Conservation (phyloP, 2,888 invertebrate species). For the Euplexia lucipara region DNA sequence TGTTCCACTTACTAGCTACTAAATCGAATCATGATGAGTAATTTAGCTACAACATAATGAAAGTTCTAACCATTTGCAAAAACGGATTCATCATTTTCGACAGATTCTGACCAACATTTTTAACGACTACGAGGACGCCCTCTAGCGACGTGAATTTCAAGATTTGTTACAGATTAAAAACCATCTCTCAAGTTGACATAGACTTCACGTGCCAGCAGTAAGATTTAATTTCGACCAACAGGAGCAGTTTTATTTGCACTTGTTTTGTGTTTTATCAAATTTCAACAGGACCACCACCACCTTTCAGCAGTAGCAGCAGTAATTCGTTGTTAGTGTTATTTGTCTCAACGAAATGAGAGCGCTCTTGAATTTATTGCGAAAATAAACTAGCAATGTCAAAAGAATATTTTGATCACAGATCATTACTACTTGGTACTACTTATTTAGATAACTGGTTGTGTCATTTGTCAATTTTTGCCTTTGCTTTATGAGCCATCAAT, state of each 20-base stretch:
- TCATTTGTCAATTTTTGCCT: no score
- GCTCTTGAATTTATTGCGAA: no score
- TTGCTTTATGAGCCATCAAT: no score
- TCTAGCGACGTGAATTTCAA: constrained; percentile 64
- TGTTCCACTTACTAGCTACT: constrained; percentile 80
- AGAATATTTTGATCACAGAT: no score
- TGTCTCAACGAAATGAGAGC: no score
- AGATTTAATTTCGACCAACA: background rate
- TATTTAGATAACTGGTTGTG: no score
- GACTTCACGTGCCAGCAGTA: constrained; percentile 25
- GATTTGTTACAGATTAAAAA: constrained; percentile 43
- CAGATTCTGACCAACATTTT: constrained; percentile 87
- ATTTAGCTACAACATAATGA: constrained; percentile 80
- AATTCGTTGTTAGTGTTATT: no score
- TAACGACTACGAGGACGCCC: constrained; percentile 79
- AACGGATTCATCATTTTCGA: constrained; percentile 87
- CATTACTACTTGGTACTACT: no score
- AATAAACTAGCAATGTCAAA: no score
- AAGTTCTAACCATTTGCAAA: constrained; percentile 84
- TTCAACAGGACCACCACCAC: no score
- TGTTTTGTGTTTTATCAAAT: background rate
- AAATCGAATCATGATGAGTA: constrained; percentile 81
- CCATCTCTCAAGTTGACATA: constrained; percentile 10
- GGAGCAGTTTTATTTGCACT: background rate
- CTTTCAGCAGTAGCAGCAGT: no score